Evolutionary conservation across 2,888 invertebrate species (phyloP), one percentile per base, ranked within the genome.

Genomic region (Lycocerus yunnanus): DNA sequence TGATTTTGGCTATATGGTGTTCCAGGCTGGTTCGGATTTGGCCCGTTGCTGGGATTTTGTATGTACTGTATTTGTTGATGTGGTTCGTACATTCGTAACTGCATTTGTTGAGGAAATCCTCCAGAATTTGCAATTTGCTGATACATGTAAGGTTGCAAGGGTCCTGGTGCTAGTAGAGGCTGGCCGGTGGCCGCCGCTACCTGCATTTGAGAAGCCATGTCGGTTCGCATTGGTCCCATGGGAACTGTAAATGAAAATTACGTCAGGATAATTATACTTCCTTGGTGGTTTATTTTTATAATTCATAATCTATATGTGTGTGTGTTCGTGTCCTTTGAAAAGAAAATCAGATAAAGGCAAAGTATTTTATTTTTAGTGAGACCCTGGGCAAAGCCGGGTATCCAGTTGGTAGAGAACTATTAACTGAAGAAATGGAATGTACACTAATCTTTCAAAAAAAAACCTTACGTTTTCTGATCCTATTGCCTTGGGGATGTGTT

Each of bases 131-230:
- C 84, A 77, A 86, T 82, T 16, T 83, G 83, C 11, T 86, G 85
- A 68, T 84, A 85, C 68, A 86, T 86, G 27, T 86, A 84, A 77
- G 86, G 86, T 68, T 90, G 93, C 84, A 92, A 93, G 11, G 95
- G 94, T 15, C 93, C 94, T 16, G 95, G 93, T 59, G 96, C 94
- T 82, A 96, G 87, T 74, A 97, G 88, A 4, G 96, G 96, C 86
- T 95, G 96, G 0, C 96, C 96, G 58, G 95, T 95, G 76, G 92
- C 92, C 15, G 91, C 93, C 18, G 93, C 93, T 77, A 95, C 94
- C 84, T 95, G 95, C 90, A 96, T 94, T 83, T 94, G 93, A 15
- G 92, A 91, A 68, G 92, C 89, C 84, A 91, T 88, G 80, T 91
- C 91, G 68, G 90, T 89, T 18, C 87, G 83, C 78, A 87, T 84